These are phyloP conservation scores for Linhomoeus sp. DNA, from an alignment of 2,888 invertebrate species.

Conservation along the genomic window DNA sequence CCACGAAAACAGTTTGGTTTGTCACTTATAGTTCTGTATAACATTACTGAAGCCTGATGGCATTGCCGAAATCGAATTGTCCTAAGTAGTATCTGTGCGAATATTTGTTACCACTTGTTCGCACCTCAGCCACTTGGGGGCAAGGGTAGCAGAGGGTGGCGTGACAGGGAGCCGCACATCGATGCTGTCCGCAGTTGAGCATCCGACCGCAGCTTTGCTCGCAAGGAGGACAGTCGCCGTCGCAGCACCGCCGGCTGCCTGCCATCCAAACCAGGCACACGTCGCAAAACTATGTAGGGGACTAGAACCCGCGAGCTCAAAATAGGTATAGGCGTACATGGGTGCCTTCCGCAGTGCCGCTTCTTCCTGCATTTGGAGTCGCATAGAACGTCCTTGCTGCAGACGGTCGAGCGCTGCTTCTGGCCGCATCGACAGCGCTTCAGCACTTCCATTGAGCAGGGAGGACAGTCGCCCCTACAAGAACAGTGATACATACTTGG, in stretches of 20 bases:
- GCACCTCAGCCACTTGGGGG: slow-evolving; percentile 41
- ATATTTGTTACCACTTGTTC: too few species aligned
- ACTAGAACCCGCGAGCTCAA: too few species aligned
- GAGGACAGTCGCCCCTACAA: slow-evolving; percentile 10
- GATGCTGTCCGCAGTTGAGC: slow-evolving; percentile 65
- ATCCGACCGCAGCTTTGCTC: slow-evolving; percentile 48
- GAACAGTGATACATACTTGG: neutral
- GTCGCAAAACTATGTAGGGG: too few species aligned
- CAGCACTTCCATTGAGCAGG: slow-evolving; percentile 48
- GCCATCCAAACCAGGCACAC: too few species aligned
- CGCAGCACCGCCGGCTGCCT: slow-evolving; percentile 1
- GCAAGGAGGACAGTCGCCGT: slow-evolving; percentile 21
- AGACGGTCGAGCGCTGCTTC: slow-evolving; percentile 33
- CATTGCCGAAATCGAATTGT: neutral
- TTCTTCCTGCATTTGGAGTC: slow-evolving; percentile 65
- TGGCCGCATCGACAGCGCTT: slow-evolving; percentile 63
- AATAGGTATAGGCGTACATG: too few species aligned
- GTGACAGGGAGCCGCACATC: slow-evolving; percentile 59
- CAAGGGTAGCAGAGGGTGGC: slow-evolving; percentile 65
- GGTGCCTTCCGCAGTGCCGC: slow-evolving; percentile 62
- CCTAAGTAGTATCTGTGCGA: neutral
- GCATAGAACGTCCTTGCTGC: slow-evolving; percentile 42
- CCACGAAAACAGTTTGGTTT: neutral
- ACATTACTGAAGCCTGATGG: too few species aligned
- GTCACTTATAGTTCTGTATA: neutral